Evolutionary conservation across 2,797 vertebrate genomes (phyloP).

Genomic region (Erpetoichthys calabaricus): DNA sequence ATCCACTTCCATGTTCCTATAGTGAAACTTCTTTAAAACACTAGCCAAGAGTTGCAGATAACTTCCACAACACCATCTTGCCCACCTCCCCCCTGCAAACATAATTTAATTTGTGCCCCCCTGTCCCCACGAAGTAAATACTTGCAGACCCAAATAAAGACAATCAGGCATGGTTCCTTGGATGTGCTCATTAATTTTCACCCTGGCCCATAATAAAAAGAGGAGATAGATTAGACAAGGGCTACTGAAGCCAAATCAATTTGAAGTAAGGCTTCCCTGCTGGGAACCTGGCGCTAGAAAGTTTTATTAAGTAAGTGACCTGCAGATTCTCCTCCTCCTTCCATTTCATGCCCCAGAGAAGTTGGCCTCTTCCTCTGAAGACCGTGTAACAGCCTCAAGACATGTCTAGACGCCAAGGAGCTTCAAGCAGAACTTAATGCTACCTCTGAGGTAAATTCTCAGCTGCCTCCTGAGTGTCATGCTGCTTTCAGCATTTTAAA

Average conservation of each 20-base stretch:
- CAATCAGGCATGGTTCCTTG: neutral
- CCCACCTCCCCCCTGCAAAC: constrained; percentile 13
- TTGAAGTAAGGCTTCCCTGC: neutral
- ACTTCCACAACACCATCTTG: constrained; percentile 23
- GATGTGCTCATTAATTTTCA: neutral
- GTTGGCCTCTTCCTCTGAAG: neutral
- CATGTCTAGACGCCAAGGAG: neutral
- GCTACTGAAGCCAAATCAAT: neutral
- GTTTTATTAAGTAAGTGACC: constrained; percentile 1
- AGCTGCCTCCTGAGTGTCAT: constrained; percentile 2
- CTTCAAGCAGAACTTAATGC: neutral
- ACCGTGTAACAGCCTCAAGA: constrained; percentile 1
- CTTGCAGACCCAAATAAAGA: neutral
- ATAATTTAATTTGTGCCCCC: neutral
- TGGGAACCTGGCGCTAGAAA: constrained; percentile 1
- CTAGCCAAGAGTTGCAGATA: too few species aligned
- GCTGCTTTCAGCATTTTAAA: constrained; percentile 5
- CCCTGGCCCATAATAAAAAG: neutral
- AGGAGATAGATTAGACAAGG: neutral
- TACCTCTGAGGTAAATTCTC: constrained; percentile 4
- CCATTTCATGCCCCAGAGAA: neutral
- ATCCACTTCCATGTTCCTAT: too few species aligned
- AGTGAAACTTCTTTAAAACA: too few species aligned
- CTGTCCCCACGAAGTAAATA: neutral
- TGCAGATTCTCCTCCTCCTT: neutral